Evolutionary conservation across 2,888 invertebrate species (phyloP), one percentile per base, ranked within the genome.

Genomic region (Clepsis dumicolana): DNA sequence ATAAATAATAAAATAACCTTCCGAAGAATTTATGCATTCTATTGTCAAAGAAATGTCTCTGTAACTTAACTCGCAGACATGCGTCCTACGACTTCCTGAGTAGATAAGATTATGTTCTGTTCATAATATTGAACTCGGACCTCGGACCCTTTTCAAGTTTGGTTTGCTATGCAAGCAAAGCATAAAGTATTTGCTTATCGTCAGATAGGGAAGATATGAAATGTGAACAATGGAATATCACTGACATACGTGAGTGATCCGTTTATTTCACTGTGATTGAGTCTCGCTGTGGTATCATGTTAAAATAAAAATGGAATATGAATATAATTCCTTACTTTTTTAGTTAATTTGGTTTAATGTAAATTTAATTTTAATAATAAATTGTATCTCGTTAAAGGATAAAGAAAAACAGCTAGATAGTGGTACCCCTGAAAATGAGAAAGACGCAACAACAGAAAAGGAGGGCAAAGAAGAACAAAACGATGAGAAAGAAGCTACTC

Each of bases 371-470:
- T 44, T 16, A 4, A 16, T 44, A 16, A 18, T 44, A 18, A 14
- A n/a, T 38, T n/a, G 3, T 18, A 35, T 57, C 29, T 56, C 71
- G 64, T 87, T 86, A 69, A 79, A 96, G 94, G 96, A 95, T 75
- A 95, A 95, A 85, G 94, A 94, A 78, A 94, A 95, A 79, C 93
- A 94, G 72, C 77, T 92, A 12, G 94, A 94, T 74, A 94, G 90
- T 73, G 94, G 94, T 64, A 94, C 94, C 56, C 94, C 94, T 1
- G 95, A 95, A 82, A 96, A 95, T 76, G 96, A 95, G 81, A 96
- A 96, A 83, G 96, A 96, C 81, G 94, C 95, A 70, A 94, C 95
- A 70, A 95, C 95, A 76, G 96, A 96, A 82, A 96, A 96, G 81
- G 94, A 94, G 79, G 90, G 75, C 50, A 91, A 91, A 74, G 84